phyloP scores from a whole-genome alignment of 35 echinoderm and acorn worm species.

The Holothuria glaberrima region DNA sequence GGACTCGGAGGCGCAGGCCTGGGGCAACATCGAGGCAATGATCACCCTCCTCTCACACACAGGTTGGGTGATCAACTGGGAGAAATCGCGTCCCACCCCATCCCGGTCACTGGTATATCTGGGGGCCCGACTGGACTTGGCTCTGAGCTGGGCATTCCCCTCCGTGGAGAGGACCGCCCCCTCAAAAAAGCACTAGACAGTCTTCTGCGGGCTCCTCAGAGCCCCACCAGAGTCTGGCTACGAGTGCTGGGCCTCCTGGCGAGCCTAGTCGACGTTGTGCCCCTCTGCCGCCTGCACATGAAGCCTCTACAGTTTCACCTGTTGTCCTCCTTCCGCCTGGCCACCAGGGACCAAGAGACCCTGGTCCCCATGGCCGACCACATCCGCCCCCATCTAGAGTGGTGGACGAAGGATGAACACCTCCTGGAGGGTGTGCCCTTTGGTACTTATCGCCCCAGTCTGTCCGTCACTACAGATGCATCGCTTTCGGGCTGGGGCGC shows the following conservation, averaged over 20 bases:
- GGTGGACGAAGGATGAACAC: neutral
- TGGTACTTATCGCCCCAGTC: neutral
- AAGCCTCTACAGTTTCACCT: neutral
- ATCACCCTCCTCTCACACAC: neutral
- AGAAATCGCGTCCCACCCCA: neutral
- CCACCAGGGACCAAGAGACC: neutral
- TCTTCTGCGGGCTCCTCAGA: neutral
- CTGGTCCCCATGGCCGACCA: neutral
- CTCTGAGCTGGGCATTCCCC: neutral
- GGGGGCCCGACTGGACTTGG: neutral
- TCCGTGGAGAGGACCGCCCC: neutral
- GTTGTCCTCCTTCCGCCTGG: neutral
- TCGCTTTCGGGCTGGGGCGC: conserved; percentile 18
- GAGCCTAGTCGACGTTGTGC: neutral
- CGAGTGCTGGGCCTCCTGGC: neutral
- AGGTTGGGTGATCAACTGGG: conserved; percentile 9
- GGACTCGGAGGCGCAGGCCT: neutral
- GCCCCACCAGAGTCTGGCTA: neutral
- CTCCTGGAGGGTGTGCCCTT: neutral
- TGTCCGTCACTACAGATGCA: neutral
- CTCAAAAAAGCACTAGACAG: neutral
- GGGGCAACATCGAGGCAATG: neutral
- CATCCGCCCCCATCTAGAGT: neutral
- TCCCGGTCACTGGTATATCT: neutral
- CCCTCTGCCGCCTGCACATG: neutral